Percentiles rank a stretch among this genome's conserved stretches.
Evolutionary conservation across 2,113 vertebrate genomes (phyloP).

Genomic region (western clawed frog (Xenopus tropicalis)): DNA sequence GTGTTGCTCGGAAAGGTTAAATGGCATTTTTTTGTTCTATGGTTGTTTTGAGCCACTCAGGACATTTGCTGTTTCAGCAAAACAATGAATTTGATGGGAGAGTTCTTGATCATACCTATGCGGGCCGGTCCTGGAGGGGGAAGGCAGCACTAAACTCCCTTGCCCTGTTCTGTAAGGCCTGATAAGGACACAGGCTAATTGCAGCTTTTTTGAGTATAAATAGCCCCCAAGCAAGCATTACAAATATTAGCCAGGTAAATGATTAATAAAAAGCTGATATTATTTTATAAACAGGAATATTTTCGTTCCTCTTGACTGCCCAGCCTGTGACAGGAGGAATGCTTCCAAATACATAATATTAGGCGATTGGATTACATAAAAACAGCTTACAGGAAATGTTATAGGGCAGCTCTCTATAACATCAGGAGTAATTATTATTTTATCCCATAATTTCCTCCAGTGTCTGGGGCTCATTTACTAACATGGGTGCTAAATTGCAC

Average conservation of each 20-base stretch:
- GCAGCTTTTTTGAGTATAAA: neutral
- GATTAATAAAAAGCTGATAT: constrained; percentile 32
- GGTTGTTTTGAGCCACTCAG: no score
- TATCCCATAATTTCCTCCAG: no score
- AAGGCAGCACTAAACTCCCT: no score
- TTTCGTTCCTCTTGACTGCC: constrained; percentile 20
- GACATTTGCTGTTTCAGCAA: no score
- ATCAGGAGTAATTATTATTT: no score
- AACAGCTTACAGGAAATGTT: neutral
- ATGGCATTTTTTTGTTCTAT: no score
- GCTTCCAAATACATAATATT: constrained; percentile 15
- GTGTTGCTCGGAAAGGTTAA: no score
- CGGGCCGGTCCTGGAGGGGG: no score
- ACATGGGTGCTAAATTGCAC: no score
- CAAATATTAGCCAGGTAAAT: constrained; percentile 34
- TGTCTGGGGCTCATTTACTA: no score
- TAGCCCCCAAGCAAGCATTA: constrained; percentile 30
- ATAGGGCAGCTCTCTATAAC: neutral
- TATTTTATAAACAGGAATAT: constrained; percentile 41
- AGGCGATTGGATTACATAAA: constrained; percentile 17
- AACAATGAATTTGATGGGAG: no score
- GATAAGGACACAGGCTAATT: constrained; percentile 15
- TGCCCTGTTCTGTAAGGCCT: constrained; percentile 11
- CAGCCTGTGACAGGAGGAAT: neutral
- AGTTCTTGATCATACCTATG: no score